Evolutionary conservation across 2,113 vertebrate genomes (phyloP).

Genomic region (Dasyprocta punctata): DNA sequence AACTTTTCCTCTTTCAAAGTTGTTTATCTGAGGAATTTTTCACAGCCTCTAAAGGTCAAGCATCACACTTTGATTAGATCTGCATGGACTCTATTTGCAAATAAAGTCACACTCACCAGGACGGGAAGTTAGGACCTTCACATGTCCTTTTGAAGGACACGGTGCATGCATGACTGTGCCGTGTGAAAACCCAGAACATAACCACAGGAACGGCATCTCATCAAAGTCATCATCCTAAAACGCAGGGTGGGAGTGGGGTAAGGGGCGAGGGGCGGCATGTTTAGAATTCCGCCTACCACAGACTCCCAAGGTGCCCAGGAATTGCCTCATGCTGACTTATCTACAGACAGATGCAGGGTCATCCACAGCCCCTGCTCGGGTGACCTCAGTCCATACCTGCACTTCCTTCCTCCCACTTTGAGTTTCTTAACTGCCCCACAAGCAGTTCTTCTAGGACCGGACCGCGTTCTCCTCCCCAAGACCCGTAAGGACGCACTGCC

Average conservation of each 20-base stretch:
- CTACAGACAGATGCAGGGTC: too few species aligned
- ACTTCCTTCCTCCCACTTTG: neutral
- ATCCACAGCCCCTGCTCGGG: neutral
- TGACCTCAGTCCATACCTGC: neutral
- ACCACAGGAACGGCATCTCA: neutral
- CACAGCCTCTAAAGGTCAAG: neutral
- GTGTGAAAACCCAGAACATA: neutral
- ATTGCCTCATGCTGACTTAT: neutral
- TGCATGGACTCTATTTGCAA: neutral
- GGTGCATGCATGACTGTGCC: too few species aligned
- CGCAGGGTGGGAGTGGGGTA: neutral
- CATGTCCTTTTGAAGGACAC: neutral
- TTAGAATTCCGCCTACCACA: neutral
- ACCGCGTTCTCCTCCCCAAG: rapidly evolving
- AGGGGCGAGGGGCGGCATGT: rapidly evolving
- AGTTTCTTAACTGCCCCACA: neutral
- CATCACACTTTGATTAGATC: neutral
- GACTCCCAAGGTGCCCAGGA: neutral
- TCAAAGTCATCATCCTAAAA: neutral
- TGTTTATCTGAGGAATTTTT: neutral
- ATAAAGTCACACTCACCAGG: neutral
- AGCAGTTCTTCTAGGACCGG: neutral
- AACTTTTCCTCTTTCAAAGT: neutral
- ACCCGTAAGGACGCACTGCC: neutral
- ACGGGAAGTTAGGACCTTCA: neutral